A percentile compares a stretch with the other conserved stretches of the same genome.
Evolutionary conservation across 1,140 invertebrate species (phyloP).

Genomic region (Pectinophora gossypiella): DNA sequence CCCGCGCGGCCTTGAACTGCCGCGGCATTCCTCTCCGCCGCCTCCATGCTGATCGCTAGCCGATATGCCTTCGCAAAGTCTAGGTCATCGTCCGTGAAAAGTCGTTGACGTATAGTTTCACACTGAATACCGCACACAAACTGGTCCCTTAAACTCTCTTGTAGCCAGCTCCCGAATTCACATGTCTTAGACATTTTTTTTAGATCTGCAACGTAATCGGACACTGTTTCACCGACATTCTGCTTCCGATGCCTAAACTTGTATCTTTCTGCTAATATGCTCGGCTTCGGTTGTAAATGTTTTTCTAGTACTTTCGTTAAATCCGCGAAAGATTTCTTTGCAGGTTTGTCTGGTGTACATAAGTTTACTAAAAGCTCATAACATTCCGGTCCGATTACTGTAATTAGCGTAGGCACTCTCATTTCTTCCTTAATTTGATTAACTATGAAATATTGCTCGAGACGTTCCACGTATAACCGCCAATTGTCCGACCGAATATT

Average conservation of each 20-base stretch:
- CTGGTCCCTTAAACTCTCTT: conserved; percentile 8
- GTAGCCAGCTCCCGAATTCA: conserved; percentile 14
- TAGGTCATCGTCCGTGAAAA: neutral
- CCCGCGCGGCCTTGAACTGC: neutral
- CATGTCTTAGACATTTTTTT: conserved; percentile 20
- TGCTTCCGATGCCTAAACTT: conserved; percentile 31
- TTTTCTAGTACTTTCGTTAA: conserved; percentile 21
- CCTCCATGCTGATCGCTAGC: conserved; percentile 4
- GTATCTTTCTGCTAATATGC: conserved; percentile 29
- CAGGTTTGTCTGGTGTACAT: conserved; percentile 26
- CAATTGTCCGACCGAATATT: conserved; percentile 9
- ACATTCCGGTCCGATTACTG: conserved; percentile 23
- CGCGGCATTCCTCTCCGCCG: conserved; percentile 4
- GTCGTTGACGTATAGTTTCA: neutral
- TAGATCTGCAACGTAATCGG: conserved; percentile 19
- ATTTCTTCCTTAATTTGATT: conserved; percentile 20
- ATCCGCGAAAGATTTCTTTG: conserved; percentile 20
- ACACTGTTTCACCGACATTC: conserved; percentile 9
- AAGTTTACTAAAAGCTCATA: conserved; percentile 31
- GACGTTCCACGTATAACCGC: conserved; percentile 21
- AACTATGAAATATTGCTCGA: conserved; percentile 32
- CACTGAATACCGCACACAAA: neutral
- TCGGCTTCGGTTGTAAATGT: conserved; percentile 27
- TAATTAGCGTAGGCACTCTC: conserved; percentile 28
- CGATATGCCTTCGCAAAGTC: neutral